Conservation (phyloP, 2,113 vertebrate species). For the Chrysochloris asiatica region DNA sequence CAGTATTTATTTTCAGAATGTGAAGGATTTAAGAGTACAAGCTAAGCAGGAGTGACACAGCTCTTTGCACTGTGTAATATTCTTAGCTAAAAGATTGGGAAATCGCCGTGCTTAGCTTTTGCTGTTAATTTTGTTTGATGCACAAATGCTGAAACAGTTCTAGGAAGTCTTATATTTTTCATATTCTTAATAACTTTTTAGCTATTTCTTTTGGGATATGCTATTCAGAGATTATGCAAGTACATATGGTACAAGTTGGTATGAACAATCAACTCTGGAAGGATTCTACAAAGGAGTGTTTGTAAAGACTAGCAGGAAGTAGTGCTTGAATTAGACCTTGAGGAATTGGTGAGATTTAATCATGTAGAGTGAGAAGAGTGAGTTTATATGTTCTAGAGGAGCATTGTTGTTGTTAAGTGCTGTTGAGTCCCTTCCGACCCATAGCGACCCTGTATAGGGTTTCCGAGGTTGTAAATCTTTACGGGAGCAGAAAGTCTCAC, state of each 20-base stretch:
- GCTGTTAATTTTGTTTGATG: not conserved
- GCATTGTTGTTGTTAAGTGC: no score
- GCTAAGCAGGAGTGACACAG: slow-evolving; percentile 16
- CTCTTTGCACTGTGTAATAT: not conserved
- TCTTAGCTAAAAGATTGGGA: slow-evolving; percentile 3
- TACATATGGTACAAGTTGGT: not conserved
- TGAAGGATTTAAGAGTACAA: not conserved
- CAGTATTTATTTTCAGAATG: not conserved
- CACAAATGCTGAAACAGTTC: not conserved
- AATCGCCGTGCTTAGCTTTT: not conserved
- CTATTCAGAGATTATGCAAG: not conserved
- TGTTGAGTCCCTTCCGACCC: no score
- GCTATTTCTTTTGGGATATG: not conserved
- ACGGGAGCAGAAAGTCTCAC: no score
- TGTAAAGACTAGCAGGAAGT: not conserved
- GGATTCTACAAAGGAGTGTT: not conserved
- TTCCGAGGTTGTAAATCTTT: no score
- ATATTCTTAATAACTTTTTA: not conserved
- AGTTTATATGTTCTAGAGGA: not conserved
- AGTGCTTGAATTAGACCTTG: not conserved
- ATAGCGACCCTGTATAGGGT: no score
- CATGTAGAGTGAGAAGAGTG: not conserved
- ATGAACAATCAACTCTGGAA: not conserved
- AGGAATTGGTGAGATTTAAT: not conserved
- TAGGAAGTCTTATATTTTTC: not conserved